Evolutionary conservation across 2,888 invertebrate species (phyloP).

Genomic region (Plebejus melissa): DNA sequence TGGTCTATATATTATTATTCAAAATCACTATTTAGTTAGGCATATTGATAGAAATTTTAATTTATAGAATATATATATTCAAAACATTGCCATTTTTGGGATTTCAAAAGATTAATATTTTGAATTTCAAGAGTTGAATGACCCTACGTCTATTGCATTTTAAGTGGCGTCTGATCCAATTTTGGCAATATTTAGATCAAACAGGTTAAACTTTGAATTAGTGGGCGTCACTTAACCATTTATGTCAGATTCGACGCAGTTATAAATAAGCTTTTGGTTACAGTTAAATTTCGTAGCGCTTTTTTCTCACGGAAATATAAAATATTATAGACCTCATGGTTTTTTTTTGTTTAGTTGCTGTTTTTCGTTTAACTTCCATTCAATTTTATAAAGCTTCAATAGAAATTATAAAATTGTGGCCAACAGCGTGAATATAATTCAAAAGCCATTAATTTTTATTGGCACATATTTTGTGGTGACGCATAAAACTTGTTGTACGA

Average conservation of each 20-base stretch:
- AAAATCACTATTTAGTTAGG: too few species aligned
- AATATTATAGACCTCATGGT: too few species aligned
- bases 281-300: background rate
- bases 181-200: slow-evolving; percentile 23
- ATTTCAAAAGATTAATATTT: background rate
- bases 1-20: too few species aligned
- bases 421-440: background rate
- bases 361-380: background rate
- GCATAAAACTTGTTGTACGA: background rate
- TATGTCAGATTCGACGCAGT: background rate
- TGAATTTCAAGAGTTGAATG: slow-evolving; percentile 10
- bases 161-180: slow-evolving; percentile 5
- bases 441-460: slow-evolving; percentile 8
- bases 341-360: background rate
- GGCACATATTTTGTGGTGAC: slow-evolving; percentile 1
- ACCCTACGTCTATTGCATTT: background rate
- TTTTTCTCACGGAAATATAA: too few species aligned
- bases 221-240: background rate
- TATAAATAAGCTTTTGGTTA: background rate
- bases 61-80: too few species aligned
- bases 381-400: background rate
- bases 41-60: too few species aligned
- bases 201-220: slow-evolving; percentile 4
- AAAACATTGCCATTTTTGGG: background rate
- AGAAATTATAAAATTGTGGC: background rate